These are phyloP conservation scores for Embidobia sp. DNA, from an alignment of 2,888 invertebrate genomes.

Conservation along the genomic window DNA sequence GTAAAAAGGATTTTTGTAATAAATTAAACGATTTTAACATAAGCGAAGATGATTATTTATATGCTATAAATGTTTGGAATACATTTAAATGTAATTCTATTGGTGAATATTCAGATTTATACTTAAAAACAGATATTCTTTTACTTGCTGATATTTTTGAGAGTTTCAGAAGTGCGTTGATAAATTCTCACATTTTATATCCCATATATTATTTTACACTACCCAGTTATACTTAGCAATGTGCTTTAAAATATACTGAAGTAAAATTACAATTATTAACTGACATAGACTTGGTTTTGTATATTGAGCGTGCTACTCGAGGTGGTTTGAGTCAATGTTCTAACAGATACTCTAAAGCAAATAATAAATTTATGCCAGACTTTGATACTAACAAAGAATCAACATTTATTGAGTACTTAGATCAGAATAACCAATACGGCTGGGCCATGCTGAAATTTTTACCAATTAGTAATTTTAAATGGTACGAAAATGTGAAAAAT, in stretches of 20 bases:
- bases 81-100: not conserved
- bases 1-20: slow-evolving; percentile 66
- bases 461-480: not conserved
- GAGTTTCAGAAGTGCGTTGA: too few species aligned
- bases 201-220: slow-evolving; percentile 52
- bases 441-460: not conserved
- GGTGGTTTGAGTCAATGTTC: slow-evolving; percentile 66
- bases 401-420: too few species aligned
- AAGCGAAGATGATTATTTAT: slow-evolving; percentile 68
- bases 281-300: slow-evolving; percentile 66
- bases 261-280: slow-evolving; percentile 55
- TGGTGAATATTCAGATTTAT: not conserved
- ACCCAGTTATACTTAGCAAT: slow-evolving; percentile 51
- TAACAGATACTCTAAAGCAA: slow-evolving; percentile 15
- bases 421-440: too few species aligned
- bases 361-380: not conserved
- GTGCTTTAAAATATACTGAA: slow-evolving; percentile 54
- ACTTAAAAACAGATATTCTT: not conserved
- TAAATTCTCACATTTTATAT: slow-evolving; percentile 4
- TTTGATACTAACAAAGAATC: not conserved
- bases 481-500: not conserved
- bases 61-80: slow-evolving; percentile 65
- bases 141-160: not conserved
- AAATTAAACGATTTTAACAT: slow-evolving; percentile 60
- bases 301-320: slow-evolving; percentile 66